Conservation (phyloP, 1,140 invertebrate genomes). For the Drosophila bifasciata region DNA sequence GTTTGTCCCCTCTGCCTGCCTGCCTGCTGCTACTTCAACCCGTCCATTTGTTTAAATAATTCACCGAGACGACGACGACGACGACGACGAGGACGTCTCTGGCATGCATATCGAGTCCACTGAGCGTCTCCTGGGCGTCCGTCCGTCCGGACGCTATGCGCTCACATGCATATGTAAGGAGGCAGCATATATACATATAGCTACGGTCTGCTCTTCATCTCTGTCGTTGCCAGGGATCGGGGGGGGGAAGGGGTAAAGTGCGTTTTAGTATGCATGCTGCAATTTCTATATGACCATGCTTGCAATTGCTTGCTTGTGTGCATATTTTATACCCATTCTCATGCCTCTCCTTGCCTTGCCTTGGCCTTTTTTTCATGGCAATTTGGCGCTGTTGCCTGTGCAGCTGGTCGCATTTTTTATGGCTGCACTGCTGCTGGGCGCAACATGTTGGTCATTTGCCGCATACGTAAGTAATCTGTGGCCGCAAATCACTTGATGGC, state of each 20-base stretch:
- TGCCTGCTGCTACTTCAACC: background rate
- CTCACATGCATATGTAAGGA: conserved; percentile 32
- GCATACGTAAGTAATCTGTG: conserved; percentile 38
- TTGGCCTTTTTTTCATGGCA: conserved; percentile 13
- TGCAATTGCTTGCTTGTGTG: conserved; percentile 41
- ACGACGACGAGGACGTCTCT: conserved; percentile 24
- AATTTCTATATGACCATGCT: conserved; percentile 45
- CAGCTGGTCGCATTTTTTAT: conserved; percentile 35
- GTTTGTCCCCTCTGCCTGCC: no score
- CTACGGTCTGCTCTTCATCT: no score
- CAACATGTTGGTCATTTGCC: conserved; percentile 60
- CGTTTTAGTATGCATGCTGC: conserved; percentile 59
- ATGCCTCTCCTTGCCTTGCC: background rate
- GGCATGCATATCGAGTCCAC: conserved; percentile 51
- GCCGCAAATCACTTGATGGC: conserved; percentile 52
- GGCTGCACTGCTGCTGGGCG: conserved; percentile 20
- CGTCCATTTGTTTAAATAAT: conserved; percentile 58
- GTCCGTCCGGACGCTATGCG: conserved; percentile 27
- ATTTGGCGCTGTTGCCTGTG: conserved; percentile 17
- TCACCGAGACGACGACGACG: conserved; percentile 43
- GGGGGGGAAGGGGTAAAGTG: background rate
- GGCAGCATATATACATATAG: background rate
- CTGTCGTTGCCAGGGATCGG: no score
- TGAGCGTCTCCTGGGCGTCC: no score
- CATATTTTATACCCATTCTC: conserved; percentile 35